phyloP scores from a whole-genome alignment of 2,797 vertebrate genomes.

The Gymnothorax javanicus region DNA sequence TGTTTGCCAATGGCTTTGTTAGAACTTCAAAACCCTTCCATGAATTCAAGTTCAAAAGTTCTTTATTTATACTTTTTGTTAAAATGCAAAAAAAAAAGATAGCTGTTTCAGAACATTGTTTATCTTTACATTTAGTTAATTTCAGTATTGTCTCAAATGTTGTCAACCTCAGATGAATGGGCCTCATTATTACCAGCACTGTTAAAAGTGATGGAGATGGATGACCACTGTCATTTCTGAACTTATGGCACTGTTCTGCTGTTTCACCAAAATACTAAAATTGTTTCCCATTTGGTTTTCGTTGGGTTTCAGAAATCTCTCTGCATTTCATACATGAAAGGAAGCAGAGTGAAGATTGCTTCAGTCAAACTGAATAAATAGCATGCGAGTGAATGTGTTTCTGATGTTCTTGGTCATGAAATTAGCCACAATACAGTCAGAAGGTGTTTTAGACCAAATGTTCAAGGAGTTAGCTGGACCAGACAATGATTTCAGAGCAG shows the following conservation, averaged over 20 bases:
- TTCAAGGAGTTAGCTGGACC: not conserved
- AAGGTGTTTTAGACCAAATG: not conserved
- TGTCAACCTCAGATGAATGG: not conserved
- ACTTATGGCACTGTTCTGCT: not conserved
- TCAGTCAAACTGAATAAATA: not conserved
- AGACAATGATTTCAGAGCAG: not conserved
- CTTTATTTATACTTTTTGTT: not conserved
- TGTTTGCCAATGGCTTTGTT: slow-evolving; percentile 30
- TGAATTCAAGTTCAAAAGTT: slow-evolving; percentile 1
- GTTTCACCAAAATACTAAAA: not conserved
- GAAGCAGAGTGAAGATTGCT: not conserved
- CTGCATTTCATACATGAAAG: not conserved
- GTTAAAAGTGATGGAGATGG: not conserved
- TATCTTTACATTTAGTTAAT: not conserved
- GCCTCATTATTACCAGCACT: not conserved
- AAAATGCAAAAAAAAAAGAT: not conserved
- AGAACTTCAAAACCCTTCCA: slow-evolving; percentile 19
- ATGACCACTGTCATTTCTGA: not conserved
- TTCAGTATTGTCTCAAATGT: not conserved
- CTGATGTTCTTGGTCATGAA: not conserved
- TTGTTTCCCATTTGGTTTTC: not conserved
- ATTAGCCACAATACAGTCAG: not conserved
- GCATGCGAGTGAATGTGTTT: not conserved
- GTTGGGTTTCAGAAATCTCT: not conserved
- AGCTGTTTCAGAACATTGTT: not conserved